Base-by-base conservation (phyloP, 2,797 vertebrate genomes). In the Tamandua tetradactyla region DNA sequence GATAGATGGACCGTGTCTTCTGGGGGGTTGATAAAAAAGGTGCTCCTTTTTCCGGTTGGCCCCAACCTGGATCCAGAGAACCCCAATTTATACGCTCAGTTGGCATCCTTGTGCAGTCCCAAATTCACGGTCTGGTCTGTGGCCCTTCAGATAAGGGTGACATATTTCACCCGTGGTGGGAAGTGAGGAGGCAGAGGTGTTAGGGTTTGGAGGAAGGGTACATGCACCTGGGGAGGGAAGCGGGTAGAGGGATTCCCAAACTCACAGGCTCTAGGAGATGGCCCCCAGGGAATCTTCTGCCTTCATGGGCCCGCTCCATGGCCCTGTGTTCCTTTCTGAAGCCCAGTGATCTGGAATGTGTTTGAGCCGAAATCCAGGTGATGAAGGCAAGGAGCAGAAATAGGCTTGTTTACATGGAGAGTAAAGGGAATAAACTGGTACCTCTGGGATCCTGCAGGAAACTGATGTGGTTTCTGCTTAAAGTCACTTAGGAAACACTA, bases 51-150 rank as follows among this genome's bases (percentile, higher is more conserved):
- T 82, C 37, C 2, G 12, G 15, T 35, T n/a, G n/a, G 61, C 52
- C 37, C 30, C 25, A 40, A 52, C 17, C 47, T 30, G 13, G 22
- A 69, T 7, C 57, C 69, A 76, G 57, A 5, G 3, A 74, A 32
- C 62, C 35, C 69, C 22, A 7, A 17, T 35, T 30, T 27, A 7
- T 3, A 44, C 27, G 35, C 27, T 78, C 22, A 5, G 15, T 18
- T 25, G 15, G 27, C 23, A 37, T 18, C 22, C 37, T 59, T 84
- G 17, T 72, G n/a, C 30, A 30, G 42, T 40, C 44, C 27, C 74
- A 83, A 35, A 3, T 1, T 6, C 22, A 47, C 8, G 47, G n/a
- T 10, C 14, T n/a, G n/a, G 0, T 0, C 2, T 0, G 0, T 7
- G 20, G 32, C 7, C 15, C 44, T 68, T 44, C 52, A 14, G 17